Percentiles rank a stretch among this genome's conserved stretches.
Conservation (phyloP, 2,113 vertebrate genomes). For the Datnioides undecimradiatus region DNA sequence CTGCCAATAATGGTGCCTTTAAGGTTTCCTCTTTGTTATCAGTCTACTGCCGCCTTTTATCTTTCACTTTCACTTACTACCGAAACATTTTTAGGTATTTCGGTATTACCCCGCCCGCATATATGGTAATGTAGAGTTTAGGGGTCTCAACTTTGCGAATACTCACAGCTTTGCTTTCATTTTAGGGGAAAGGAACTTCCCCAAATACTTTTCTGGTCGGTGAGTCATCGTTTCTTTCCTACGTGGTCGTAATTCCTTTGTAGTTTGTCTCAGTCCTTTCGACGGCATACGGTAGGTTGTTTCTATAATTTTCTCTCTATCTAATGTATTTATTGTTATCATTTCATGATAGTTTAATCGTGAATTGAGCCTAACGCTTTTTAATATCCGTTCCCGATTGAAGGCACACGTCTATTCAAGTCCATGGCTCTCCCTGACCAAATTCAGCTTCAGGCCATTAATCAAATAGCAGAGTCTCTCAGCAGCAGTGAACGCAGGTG, state of each 20-base stretch:
- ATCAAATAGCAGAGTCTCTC: conserved; percentile 68
- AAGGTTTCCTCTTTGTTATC: neutral
- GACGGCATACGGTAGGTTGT: neutral
- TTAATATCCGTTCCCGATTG: neutral
- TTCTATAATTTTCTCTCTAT: neutral
- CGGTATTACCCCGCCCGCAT: rapidly evolving
- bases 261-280: rapidly evolving
- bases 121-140: no score
- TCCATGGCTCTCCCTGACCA: conserved; percentile 40
- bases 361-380: neutral
- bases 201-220: rapidly evolving
- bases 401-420: neutral
- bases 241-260: rapidly evolving
- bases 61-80: neutral
- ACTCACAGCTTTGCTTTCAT: no score
- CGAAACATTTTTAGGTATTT: rapidly evolving
- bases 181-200: no score
- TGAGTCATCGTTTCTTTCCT: conserved; percentile 19
- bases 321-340: neutral
- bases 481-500: conserved; percentile 63
- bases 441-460: conserved; percentile 47
- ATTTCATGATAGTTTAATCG: no score
- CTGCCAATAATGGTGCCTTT: neutral
- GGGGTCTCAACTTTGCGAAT: no score
- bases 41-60: neutral